Percentiles rank a stretch among this genome's conserved stretches.
These are phyloP conservation scores for Pseudochaenichthys georgianus DNA, from an alignment of 2,797 vertebrate species.

Conservation along the genomic window DNA sequence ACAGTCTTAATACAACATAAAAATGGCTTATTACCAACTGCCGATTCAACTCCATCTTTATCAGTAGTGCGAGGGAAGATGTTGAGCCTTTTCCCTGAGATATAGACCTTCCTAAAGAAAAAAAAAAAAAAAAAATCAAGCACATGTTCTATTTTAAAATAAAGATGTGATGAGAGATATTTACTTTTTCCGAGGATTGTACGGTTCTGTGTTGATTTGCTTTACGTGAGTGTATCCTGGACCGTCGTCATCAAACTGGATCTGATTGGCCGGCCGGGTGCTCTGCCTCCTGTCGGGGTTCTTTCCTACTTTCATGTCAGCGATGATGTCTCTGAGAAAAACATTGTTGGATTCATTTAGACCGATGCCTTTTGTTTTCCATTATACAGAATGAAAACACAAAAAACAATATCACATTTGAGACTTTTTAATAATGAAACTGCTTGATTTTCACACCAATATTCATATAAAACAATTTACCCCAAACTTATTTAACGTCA, in stretches of 20 bases:
- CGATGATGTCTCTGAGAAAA: constrained; percentile 86
- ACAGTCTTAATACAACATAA: neutral
- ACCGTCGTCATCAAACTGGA: constrained; percentile 88
- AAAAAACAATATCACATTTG: neutral
- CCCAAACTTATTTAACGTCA: no score
- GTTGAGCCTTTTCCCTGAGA: constrained; percentile 86
- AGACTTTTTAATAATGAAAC: no score
- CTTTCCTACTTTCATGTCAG: constrained; percentile 90
- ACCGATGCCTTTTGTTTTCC: neutral
- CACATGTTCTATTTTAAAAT: neutral
- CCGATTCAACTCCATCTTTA: constrained; percentile 58
- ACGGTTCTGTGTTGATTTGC: constrained; percentile 62
- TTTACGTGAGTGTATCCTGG: constrained; percentile 60
- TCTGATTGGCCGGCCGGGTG: constrained; percentile 68
- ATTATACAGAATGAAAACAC: neutral
- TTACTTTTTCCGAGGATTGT: constrained; percentile 76
- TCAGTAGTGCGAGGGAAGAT: constrained; percentile 85
- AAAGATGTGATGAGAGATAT: constrained; percentile 4
- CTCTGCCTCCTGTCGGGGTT: constrained; percentile 56
- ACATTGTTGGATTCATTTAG: constrained; percentile 5
- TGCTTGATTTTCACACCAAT: no score
- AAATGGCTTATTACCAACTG: constrained; percentile 83
- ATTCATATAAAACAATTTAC: no score
- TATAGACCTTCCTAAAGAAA: constrained; percentile 77
- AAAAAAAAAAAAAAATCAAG: constrained; percentile 18